Percentiles rank a stretch among this genome's conserved stretches.
phyloP scores from a whole-genome alignment of 2,113 vertebrate species.

The Pristiophorus japonicus region DNA sequence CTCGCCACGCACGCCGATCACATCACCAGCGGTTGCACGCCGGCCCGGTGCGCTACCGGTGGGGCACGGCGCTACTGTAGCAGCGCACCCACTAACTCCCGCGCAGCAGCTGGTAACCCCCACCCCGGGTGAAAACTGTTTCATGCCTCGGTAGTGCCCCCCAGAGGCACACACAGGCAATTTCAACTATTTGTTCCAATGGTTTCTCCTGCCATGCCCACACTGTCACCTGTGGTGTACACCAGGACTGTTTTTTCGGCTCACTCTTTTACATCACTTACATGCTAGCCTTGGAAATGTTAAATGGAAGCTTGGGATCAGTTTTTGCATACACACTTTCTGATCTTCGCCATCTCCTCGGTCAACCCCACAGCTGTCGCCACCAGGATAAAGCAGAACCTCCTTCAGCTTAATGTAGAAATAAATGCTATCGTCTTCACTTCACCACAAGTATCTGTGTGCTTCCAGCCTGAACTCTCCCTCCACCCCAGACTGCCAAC shows the following conservation, averaged over 20 bases:
- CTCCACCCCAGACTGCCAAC: neutral
- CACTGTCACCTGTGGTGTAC: neutral
- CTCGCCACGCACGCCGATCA: too few relatives aligned
- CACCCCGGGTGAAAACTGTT: too few relatives aligned
- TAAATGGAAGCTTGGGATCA: neutral
- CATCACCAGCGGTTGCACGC: too few relatives aligned
- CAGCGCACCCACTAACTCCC: too few relatives aligned
- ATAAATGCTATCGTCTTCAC: neutral
- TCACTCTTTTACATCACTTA: neutral
- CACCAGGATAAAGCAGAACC: neutral
- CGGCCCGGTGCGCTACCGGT: too few relatives aligned
- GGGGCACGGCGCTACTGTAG: too few relatives aligned
- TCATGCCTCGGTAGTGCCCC: too few relatives aligned
- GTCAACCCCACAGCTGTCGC: neutral
- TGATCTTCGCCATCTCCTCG: neutral
- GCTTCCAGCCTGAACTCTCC: neutral
- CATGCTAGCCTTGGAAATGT: neutral
- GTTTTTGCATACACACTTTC: neutral
- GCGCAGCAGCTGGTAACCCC: too few relatives aligned
- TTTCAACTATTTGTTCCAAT: too few relatives aligned
- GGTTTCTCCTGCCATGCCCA: neutral
- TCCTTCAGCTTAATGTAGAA: neutral
- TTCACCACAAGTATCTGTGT: neutral
- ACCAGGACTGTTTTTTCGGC: neutral
- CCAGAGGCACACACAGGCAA: too few relatives aligned